Base-by-base conservation (phyloP, 1,140 invertebrate species). In the Lamellibrachia luymesi region DNA sequence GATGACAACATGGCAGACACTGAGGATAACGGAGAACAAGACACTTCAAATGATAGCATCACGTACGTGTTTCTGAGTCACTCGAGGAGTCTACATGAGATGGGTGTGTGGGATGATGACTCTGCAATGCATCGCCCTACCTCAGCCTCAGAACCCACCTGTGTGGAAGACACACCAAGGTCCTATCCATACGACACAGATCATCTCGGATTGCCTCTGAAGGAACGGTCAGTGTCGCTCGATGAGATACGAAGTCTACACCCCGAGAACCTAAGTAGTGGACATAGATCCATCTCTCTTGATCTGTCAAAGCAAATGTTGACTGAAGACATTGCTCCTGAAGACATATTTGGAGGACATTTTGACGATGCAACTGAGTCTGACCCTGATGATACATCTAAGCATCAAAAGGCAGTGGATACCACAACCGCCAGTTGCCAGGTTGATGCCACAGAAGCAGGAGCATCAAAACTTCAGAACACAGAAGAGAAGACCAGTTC, bases 21-120 rank as follows among this genome's bases (percentile, higher is more conserved):
- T 4, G 64, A 80, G 25, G 90, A 91, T 49, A 50, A 91, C 22
- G 90, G 25, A n/a, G 90, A 91, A 10, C 38, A 51, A n/a, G 90
- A 50, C 27, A 2, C 90, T 0, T 91, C 90, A 22, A 92, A 38
- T 10, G 92, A 92, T 50, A 92, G 50, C 52, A 51, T 92, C 92
- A 92, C 51, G 4, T 92, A 92, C 51, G 92, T 92, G 27, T 92
- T 92, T n/a, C 38, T 92, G 92, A 92, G 50, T 52, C 49, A 52
- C 8, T 50, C 92, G 8, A 8, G 50, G 8, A 92, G 92, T 52
- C 50, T 51, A 27, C 50, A 52, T 92, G 50, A 64, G 49, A 64
- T 92, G 92, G 25, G 6, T 4, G 17, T 51, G 49, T 38, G 27
- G 52, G 50, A 92, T 38, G 52, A 64, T 51, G 92, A 92, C 50